Evolutionary conservation across 2,888 invertebrate species (phyloP).

Genomic region (Tuta absoluta): DNA sequence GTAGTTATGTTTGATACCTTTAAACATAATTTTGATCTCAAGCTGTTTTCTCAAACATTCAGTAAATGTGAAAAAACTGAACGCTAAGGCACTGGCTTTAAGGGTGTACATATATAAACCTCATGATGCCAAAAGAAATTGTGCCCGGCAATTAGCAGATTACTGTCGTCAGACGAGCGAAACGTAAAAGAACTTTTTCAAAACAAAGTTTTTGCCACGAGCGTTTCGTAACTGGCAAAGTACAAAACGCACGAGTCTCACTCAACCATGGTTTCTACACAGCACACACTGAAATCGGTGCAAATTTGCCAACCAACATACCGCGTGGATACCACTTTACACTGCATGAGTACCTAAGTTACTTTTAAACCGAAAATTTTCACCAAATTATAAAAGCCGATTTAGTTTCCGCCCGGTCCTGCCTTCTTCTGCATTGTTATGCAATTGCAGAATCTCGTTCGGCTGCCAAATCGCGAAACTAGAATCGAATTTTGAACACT

Average conservation of each 20-base stretch:
- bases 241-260: constrained; percentile 52
- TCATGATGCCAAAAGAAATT: constrained; percentile 63
- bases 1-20: constrained; percentile 42
- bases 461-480: constrained; percentile 61
- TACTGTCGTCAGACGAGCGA: constrained; percentile 61
- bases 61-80: constrained; percentile 39
- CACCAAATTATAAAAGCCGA: constrained; percentile 53
- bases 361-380: constrained; percentile 55
- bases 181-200: constrained; percentile 57
- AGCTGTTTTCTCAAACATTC: constrained; percentile 61
- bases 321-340: constrained; percentile 50
- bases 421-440: constrained; percentile 71
- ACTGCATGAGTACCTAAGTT: constrained; percentile 27
- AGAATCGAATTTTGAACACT: constrained; percentile 48
- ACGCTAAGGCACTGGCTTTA: constrained; percentile 33
- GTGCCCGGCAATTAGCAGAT: constrained; percentile 68
- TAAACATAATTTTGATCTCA: constrained; percentile 46
- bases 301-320: constrained; percentile 54
- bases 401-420: constrained; percentile 66
- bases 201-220: constrained; percentile 59
- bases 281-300: constrained; percentile 60
- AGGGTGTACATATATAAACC: constrained; percentile 48
- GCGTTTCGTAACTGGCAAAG: constrained; percentile 65
- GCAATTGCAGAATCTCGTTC: constrained; percentile 63
- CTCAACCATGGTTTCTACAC: no score